Conservation (phyloP, 1,140 invertebrate species). For the Drosophila busckii region DNA sequence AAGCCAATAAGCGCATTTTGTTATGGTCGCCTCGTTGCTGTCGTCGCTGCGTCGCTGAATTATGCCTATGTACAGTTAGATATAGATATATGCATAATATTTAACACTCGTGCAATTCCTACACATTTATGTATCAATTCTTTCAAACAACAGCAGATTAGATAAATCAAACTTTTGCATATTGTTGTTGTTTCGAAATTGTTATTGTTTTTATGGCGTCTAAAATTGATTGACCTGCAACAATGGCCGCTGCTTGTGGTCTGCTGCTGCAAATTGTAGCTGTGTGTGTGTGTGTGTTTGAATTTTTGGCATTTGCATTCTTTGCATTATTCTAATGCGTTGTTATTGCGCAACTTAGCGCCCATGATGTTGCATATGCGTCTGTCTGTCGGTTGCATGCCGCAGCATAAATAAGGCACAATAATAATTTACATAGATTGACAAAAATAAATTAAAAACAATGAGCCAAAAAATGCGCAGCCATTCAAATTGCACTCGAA, state of each 20-base stretch:
- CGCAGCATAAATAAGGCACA: no score
- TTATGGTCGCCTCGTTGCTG: slow-evolving; percentile 9
- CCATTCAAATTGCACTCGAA: no score
- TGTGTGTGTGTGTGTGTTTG: slow-evolving; percentile 16
- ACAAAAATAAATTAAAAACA: no score
- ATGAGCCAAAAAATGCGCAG: no score
- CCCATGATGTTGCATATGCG: slow-evolving; percentile 37
- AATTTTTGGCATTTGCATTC: slow-evolving; percentile 6
- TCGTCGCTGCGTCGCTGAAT: no score
- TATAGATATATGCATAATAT: no score
- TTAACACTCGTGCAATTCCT: neutral
- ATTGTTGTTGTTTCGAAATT: neutral
- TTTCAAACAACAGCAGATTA: neutral
- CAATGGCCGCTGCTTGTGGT: neutral
- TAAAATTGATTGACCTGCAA: slow-evolving; percentile 50
- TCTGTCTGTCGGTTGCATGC: no score
- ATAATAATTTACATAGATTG: no score
- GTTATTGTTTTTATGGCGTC: slow-evolving; percentile 47
- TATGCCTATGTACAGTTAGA: no score
- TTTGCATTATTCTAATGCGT: slow-evolving; percentile 62
- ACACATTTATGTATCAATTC: neutral
- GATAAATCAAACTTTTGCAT: slow-evolving; percentile 40
- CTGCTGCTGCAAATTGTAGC: neutral
- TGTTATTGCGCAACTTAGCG: slow-evolving; percentile 66
- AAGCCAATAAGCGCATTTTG: slow-evolving; percentile 55